Base-by-base conservation (phyloP, 2,113 vertebrate species). In the Gymnarchus niloticus region DNA sequence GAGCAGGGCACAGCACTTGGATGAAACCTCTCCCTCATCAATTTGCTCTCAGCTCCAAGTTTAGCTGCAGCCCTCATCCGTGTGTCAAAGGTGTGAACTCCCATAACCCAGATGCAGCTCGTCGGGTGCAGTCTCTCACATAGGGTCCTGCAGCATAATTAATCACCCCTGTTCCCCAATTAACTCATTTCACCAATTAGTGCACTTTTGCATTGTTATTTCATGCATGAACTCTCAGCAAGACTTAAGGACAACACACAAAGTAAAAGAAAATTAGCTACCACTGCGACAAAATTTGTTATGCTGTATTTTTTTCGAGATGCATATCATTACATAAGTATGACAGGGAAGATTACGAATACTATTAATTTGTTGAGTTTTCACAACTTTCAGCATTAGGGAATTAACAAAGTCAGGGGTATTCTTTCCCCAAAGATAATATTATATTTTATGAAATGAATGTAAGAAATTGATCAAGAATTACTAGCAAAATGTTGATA, bases 31-130 rank as follows among this genome's bases (percentile, higher is more conserved):
- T 83, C 82, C 28, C 41, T 17, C 82, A 44, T 57, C 48, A 46
- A 84, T 84, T 65, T 65, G 57, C 23, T 84, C 57, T 65, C 83
- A 3, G 83, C 56, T 84, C 83, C 57, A 65, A 49, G 56, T 61
- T 84, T 61, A 48, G 44, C 56, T 5, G 3, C 8, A 44, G 82
- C 37, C 54, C 19, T 56, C 37, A 44, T 41, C 82, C 46, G 54
- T 57, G 82, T 93, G 92, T 94, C 92, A 93, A 91, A 94, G 92
- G 91, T 92, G 65, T 91, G 82, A 83, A 83, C 56, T 56, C 23
- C 82, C 54, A 1, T 56, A 83, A 10, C 82, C 0, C 37, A 83
- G 82, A 44, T 83, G 23, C 21, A 0, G 14, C 3, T 2, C 8
- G 81, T 83, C 81, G 54, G 21, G 54, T 21, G n/a, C 81, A 25